Evolutionary conservation across 1,140 invertebrate species (phyloP).

Genomic region (Drosophila pseudoobscura): DNA sequence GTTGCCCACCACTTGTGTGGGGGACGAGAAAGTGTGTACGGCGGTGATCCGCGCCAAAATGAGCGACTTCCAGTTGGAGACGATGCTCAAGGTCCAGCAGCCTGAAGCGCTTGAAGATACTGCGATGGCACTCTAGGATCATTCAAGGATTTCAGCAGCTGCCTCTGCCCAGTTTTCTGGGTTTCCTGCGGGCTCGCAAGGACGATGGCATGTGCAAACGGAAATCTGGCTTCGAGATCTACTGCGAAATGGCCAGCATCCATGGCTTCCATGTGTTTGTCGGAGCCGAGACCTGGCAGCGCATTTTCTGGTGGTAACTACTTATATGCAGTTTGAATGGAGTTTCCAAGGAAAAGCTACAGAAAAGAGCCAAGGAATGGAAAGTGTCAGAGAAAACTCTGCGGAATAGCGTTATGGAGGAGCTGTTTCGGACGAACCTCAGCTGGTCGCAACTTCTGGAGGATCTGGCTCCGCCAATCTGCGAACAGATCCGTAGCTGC

Average conservation of each 20-base stretch:
- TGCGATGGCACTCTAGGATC: constrained; percentile 29
- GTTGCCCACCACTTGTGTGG: too few relatives aligned
- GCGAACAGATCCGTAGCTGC: constrained; percentile 85
- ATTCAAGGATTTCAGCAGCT: constrained; percentile 26
- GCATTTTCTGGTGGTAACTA: constrained; percentile 86
- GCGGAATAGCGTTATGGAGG: background rate
- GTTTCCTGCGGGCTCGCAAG: constrained; percentile 61
- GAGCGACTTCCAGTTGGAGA: too few relatives aligned
- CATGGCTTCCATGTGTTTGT: constrained; percentile 77
- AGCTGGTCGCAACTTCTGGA: constrained; percentile 64
- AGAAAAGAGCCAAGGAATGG: constrained; percentile 9
- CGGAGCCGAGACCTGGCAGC: constrained; percentile 67
- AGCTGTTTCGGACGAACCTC: background rate
- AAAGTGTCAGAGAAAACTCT: constrained; percentile 13
- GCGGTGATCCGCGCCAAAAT: too few relatives aligned
- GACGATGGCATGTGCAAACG: constrained; percentile 70
- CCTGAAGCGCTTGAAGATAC: constrained; percentile 32
- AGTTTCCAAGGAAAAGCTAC: constrained; percentile 18
- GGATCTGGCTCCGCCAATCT: constrained; percentile 83
- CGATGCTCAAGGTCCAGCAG: too few relatives aligned
- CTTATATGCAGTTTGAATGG: constrained; percentile 85
- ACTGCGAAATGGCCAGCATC: constrained; percentile 83
- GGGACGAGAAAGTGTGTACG: too few relatives aligned
- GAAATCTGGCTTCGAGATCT: constrained; percentile 79
- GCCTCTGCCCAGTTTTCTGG: constrained; percentile 54